Evolutionary conservation across 2,888 invertebrate species (phyloP).

Genomic region (Melitaea athalia): DNA sequence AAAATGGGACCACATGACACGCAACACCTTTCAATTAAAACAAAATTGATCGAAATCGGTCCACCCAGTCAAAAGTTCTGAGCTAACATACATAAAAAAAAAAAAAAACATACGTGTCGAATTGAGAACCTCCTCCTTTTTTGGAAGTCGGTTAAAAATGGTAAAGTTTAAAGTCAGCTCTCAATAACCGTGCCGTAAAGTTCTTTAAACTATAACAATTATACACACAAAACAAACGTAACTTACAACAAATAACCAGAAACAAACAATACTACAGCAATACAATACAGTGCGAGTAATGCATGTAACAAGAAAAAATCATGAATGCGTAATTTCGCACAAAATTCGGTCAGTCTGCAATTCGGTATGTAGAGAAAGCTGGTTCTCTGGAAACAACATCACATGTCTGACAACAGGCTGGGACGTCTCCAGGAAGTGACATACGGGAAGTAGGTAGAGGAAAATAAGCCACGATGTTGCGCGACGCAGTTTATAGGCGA

Average conservation of each 20-base stretch:
- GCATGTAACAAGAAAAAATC: conserved; percentile 25
- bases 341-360: conserved; percentile 29
- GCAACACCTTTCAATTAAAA: too few species aligned
- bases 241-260: not conserved
- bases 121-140: too few species aligned
- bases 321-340: conserved; percentile 23
- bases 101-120: too few species aligned
- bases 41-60: too few species aligned
- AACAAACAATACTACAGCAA: conserved; percentile 11
- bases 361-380: conserved; percentile 18
- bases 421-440: conserved; percentile 70
- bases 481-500: conserved; percentile 43
- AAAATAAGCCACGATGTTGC: conserved; percentile 54
- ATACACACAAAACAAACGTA: not conserved
- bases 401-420: conserved; percentile 64
- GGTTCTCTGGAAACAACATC: conserved; percentile 49
- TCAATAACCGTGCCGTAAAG: too few species aligned
- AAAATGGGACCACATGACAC: too few species aligned
- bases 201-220: too few species aligned
- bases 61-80: too few species aligned
- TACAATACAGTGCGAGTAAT: conserved; percentile 15
- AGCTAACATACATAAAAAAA: too few species aligned
- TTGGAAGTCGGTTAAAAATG: too few species aligned
- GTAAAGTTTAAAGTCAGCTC: too few species aligned
- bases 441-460: conserved; percentile 71